Evolutionary conservation across 2,113 vertebrate genomes (phyloP).

Genomic region (Perca fluviatilis): DNA sequence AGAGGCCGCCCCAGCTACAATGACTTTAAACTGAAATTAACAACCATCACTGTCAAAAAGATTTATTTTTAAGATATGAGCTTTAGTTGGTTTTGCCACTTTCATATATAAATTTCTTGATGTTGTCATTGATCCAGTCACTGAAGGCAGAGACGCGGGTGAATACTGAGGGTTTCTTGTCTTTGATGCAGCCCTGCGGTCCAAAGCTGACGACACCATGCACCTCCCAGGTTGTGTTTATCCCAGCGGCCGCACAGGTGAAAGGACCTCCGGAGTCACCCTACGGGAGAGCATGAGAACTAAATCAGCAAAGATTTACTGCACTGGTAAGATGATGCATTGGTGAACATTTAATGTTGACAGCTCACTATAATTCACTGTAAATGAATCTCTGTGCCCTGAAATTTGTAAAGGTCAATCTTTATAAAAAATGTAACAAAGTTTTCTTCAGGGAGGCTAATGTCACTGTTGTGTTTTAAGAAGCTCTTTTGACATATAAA

Average conservation of each 20-base stretch:
- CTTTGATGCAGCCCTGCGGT: slow-evolving; percentile 74
- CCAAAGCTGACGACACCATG: slow-evolving; percentile 81
- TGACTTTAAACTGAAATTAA: not conserved
- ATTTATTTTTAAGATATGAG: not conserved
- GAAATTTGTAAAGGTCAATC: not conserved
- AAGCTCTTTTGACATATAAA: not conserved
- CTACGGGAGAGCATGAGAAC: slow-evolving; percentile 39
- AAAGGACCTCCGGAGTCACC: slow-evolving; percentile 81
- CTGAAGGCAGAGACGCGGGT: slow-evolving; percentile 81
- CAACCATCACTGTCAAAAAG: not conserved
- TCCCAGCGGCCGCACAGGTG: slow-evolving; percentile 50
- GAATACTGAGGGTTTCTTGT: slow-evolving; percentile 84
- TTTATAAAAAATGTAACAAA: slow-evolving; percentile 26
- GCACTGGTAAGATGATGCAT: not conserved
- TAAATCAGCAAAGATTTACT: slow-evolving; percentile 10
- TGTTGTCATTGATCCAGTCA: slow-evolving; percentile 78
- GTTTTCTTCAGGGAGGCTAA: slow-evolving; percentile 10
- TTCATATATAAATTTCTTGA: slow-evolving; percentile 79
- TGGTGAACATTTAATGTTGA: slow-evolving; percentile 1
- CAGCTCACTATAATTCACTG: not conserved
- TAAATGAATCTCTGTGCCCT: not conserved
- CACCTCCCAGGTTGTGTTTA: slow-evolving; percentile 73
- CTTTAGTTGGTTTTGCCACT: slow-evolving; percentile 38
- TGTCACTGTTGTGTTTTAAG: not conserved
- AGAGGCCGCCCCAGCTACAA: not conserved